Base-by-base conservation (phyloP, 2,888 invertebrate genomes). In the Lucinisca nassula region DNA sequence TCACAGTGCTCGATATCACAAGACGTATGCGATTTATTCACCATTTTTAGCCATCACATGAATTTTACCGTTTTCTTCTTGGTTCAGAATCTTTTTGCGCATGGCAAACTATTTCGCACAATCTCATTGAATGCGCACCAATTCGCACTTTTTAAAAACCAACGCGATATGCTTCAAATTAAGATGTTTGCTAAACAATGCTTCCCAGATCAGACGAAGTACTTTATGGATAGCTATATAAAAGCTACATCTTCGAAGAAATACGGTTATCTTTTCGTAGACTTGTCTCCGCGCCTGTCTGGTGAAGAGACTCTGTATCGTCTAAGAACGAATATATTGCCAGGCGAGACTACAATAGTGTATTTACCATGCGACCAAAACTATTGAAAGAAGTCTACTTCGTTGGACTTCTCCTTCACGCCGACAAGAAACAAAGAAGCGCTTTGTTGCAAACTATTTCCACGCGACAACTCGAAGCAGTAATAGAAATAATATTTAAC, bases 161-260 rank as follows among this genome's bases (percentile, higher is more conserved):
- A 73, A 61, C 35, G 89, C 40, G 87, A 87, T 67, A 76, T 81
- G 55, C 72, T 77, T 45, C 89, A 89, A 73, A 81, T 90, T 27
- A 72, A 83, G 45, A 79, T 84, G 0, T 81, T 90, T 32, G 87
- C 78, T 32, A 82, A 83, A 61, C 90, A 90, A 73, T 84, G 87
- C 49, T 87, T 78, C 58, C 85, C 87, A 4, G 61, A 84, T 38
- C 85, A 85, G 77, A 27, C 74, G 27, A 75, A 79, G 2, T 90
- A 78, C 67, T 87, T 90, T 72, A 85, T 85, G 85, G 85, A 87
- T 74, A 79, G 80, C n/a, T 87, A 85, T 76, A 72, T 67, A 76
- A 81, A 78, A 45, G 82, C 82, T 6, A 84, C 86, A 73, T 40
- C 40, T 0, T 67, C 67, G 14, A 67, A 67, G 30, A 67, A 67